These are phyloP conservation scores for Silurus lanzhouensis DNA, from an alignment of 2,797 vertebrate species.

Conservation along the genomic window DNA sequence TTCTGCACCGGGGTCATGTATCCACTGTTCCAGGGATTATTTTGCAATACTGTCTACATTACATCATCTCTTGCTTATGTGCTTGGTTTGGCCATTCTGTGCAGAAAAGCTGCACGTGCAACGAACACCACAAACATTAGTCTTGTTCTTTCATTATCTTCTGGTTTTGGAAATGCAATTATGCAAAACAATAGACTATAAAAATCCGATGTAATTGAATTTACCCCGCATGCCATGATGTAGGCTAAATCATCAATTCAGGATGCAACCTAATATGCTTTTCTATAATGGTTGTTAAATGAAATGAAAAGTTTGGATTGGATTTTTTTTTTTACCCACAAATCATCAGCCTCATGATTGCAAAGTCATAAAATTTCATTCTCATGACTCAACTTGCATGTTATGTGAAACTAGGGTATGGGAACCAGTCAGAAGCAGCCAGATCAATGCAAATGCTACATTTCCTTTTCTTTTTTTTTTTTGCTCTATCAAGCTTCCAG, in stretches of 20 bases:
- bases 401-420: neutral
- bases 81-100: constrained; percentile 21
- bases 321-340: neutral
- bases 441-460: neutral
- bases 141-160: neutral
- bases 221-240: neutral
- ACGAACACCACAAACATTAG: neutral
- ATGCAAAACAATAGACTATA: neutral
- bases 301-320: constrained; percentile 5
- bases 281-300: neutral
- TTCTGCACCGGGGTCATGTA: neutral
- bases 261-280: neutral
- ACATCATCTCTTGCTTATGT: constrained; percentile 35
- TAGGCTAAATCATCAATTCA: neutral
- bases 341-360: neutral
- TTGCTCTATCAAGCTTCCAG: neutral
- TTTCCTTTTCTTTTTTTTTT: neutral
- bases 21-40: constrained; percentile 11
- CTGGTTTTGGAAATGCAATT: neutral
- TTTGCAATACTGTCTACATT: constrained; percentile 31
- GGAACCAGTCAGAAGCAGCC: neutral
- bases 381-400: neutral
- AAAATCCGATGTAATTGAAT: neutral
- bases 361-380: neutral
- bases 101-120: constrained; percentile 2